phyloP scores from a whole-genome alignment of 2,888 invertebrate genomes.

The Erpobdella octoculata region DNA sequence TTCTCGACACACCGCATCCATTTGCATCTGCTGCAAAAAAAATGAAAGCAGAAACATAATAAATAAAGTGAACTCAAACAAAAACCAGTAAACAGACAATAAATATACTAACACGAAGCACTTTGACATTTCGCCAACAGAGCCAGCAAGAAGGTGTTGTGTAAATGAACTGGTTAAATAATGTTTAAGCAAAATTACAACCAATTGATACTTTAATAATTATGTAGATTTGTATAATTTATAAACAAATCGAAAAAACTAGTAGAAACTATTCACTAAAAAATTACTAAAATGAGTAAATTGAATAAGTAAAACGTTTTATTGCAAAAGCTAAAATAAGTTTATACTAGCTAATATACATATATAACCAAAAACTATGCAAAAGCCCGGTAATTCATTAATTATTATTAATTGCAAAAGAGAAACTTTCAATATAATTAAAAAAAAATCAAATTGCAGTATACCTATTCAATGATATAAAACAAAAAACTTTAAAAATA shows the following conservation, averaged over 20 bases:
- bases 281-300: background rate
- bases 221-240: background rate
- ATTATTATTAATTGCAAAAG: background rate
- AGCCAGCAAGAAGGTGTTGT: slow-evolving; percentile 75
- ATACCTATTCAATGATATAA: slow-evolving; percentile 24
- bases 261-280: background rate
- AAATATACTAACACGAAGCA: slow-evolving; percentile 43
- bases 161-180: slow-evolving; percentile 63
- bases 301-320: no score
- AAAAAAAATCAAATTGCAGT: no score
- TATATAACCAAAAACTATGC: no score
- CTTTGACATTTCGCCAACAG: slow-evolving; percentile 67
- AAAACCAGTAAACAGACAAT: background rate
- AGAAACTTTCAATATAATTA: no score
- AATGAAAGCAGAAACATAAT: background rate
- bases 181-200: background rate
- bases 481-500: background rate
- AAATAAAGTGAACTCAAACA: background rate
- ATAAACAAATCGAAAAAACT: background rate
- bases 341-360: no score
- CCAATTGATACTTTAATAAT: background rate
- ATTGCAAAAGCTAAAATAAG: no score
- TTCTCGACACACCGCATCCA: background rate
- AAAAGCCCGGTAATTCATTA: no score
- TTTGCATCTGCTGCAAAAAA: background rate